phyloP scores from a whole-genome alignment of 2,888 invertebrate genomes.

The Leucophora obtusa region DNA sequence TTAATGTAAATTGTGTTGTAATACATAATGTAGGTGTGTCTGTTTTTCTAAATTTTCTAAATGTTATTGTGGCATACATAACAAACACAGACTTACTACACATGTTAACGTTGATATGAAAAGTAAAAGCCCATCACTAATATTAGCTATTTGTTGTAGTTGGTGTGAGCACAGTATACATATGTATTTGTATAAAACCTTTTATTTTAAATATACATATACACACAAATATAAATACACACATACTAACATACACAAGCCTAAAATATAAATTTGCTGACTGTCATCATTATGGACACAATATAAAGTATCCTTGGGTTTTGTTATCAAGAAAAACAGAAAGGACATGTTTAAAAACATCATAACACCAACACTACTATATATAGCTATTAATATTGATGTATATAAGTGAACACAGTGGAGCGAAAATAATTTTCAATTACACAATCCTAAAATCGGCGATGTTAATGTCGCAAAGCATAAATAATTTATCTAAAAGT shows the following conservation, averaged over 20 bases:
- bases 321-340: constrained; percentile 31
- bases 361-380: background rate
- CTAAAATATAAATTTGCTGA: constrained; percentile 55
- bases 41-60: background rate
- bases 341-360: constrained; percentile 38
- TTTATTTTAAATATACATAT: too few relatives aligned
- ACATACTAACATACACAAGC: background rate
- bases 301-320: constrained; percentile 55
- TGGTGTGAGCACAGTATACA: background rate
- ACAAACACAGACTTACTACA: constrained; percentile 20
- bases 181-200: too few relatives aligned
- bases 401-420: too few relatives aligned
- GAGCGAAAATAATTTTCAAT: too few relatives aligned
- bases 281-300: constrained; percentile 54
- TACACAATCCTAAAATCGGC: too few relatives aligned
- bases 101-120: constrained; percentile 34
- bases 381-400: too few relatives aligned
- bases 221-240: too few relatives aligned
- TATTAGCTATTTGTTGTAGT: background rate
- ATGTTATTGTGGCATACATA: constrained; percentile 7
- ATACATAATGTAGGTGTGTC: background rate
- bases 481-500: too few relatives aligned
- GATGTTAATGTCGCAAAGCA: too few relatives aligned
- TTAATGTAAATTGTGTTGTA: background rate
- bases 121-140: constrained; percentile 6